phyloP scores from a whole-genome alignment of 1,140 invertebrate genomes.

The Palaemon carinicauda region DNA sequence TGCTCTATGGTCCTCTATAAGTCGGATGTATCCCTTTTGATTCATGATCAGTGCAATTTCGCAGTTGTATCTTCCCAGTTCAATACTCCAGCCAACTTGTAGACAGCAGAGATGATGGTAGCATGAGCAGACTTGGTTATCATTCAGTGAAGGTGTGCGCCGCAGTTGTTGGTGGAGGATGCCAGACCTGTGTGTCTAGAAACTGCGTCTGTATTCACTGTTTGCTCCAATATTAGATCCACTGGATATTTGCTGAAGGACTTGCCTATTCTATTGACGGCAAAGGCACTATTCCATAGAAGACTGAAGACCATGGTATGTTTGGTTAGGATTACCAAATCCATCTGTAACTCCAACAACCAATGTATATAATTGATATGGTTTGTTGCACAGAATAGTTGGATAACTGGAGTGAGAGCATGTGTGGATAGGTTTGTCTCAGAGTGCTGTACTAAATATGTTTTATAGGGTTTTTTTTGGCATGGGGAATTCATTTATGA shows the following conservation, averaged over 20 bases:
- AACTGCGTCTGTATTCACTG: not conserved
- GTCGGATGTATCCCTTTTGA: too few relatives aligned
- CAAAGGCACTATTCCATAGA: not conserved
- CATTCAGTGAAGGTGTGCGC: not conserved
- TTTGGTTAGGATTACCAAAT: not conserved
- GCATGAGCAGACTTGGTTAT: not conserved
- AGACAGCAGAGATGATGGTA: too few relatives aligned
- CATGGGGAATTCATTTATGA: too few relatives aligned
- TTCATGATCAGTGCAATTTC: too few relatives aligned
- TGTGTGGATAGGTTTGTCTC: not conserved
- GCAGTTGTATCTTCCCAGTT: too few relatives aligned
- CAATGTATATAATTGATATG: not conserved
- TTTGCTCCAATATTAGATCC: not conserved
- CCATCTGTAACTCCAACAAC: too few relatives aligned
- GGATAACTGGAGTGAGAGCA: not conserved
- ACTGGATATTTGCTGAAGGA: not conserved
- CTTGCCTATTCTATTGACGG: not conserved
- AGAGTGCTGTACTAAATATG: too few relatives aligned
- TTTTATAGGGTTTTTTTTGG: too few relatives aligned
- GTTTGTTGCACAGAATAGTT: not conserved
- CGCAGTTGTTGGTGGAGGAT: not conserved
- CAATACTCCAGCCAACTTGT: too few relatives aligned
- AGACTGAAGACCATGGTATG: not conserved
- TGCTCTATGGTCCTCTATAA: too few relatives aligned
- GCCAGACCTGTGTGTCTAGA: not conserved